Percentiles rank a stretch among this genome's conserved stretches.
Conservation (phyloP, 2,113 vertebrate species). For the rat (Rattus norvegicus) region DNA sequence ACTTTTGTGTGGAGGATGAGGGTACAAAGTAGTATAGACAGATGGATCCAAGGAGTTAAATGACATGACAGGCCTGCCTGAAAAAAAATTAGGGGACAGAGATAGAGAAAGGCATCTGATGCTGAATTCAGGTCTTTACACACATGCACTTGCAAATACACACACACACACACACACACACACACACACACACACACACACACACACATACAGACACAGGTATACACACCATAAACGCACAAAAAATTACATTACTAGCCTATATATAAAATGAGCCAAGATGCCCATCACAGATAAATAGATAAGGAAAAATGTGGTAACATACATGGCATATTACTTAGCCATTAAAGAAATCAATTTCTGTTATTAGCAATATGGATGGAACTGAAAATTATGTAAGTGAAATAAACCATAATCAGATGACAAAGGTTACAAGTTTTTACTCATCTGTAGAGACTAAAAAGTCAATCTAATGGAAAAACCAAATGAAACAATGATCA, state of each 20-base stretch:
- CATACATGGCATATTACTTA: neutral
- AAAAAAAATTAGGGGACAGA: neutral
- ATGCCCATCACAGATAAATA: neutral
- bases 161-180: neutral
- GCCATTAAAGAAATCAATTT: neutral
- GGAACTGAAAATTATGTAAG: neutral
- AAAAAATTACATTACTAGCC: neutral
- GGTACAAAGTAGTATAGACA: neutral
- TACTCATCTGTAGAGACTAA: neutral
- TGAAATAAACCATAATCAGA: neutral
- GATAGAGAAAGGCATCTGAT: neutral
- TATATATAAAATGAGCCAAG: neutral
- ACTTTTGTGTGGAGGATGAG: neutral
- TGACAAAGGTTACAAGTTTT: neutral
- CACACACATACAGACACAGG: neutral
- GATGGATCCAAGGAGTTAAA: neutral
- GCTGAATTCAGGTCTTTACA: neutral
- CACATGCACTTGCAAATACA: neutral
- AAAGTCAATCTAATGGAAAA: neutral
- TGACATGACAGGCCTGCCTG: neutral
- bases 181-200: neutral
- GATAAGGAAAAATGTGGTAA: neutral
- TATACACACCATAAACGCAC: neutral
- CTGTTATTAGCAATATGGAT: neutral
- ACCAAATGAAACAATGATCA: neutral